A percentile compares a stretch with the other conserved stretches of the same genome.
These are phyloP conservation scores for Maniola hyperantus DNA, from an alignment of 2,888 invertebrate species.

Conservation along the genomic window DNA sequence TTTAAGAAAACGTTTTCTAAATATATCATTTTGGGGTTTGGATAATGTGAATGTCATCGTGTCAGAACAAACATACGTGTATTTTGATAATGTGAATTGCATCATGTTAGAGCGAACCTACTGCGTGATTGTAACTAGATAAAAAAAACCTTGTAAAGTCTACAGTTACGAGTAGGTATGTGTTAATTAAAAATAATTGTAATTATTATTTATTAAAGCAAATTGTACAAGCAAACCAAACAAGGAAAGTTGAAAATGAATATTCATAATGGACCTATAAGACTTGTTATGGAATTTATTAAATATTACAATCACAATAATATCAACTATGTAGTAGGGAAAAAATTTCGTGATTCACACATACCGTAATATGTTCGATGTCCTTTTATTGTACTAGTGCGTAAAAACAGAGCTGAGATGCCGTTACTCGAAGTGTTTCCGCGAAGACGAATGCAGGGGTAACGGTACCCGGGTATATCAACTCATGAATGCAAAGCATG, in stretches of 20 bases:
- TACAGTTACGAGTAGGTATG: not conserved
- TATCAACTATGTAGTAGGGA: not conserved
- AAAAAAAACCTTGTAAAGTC: not conserved
- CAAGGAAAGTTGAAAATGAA: slow-evolving; percentile 7
- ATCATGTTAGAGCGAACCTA: too few species aligned
- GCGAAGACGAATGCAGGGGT: slow-evolving; percentile 59
- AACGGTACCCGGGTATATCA: slow-evolving; percentile 51
- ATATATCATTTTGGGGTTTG: too few species aligned
- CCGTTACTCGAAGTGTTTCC: slow-evolving; percentile 47
- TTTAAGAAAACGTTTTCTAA: too few species aligned
- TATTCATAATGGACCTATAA: not conserved
- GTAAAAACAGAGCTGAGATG: slow-evolving; percentile 44
- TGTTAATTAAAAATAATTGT: not conserved
- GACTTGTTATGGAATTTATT: not conserved
- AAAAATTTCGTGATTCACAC: slow-evolving; percentile 17
- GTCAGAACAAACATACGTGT: too few species aligned
- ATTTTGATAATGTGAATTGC: too few species aligned
- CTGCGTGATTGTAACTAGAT: too few species aligned
- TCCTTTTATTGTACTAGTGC: slow-evolving; percentile 42
- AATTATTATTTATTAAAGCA: not conserved
- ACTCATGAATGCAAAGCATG: slow-evolving; percentile 51
- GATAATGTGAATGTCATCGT: too few species aligned
- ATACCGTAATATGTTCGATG: slow-evolving; percentile 28
- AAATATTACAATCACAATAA: not conserved
- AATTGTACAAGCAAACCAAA: not conserved